A percentile compares a stretch with the other conserved stretches of the same genome.
Conservation (phyloP, 2,113 vertebrate species). For the Hypanus sabinus region DNA sequence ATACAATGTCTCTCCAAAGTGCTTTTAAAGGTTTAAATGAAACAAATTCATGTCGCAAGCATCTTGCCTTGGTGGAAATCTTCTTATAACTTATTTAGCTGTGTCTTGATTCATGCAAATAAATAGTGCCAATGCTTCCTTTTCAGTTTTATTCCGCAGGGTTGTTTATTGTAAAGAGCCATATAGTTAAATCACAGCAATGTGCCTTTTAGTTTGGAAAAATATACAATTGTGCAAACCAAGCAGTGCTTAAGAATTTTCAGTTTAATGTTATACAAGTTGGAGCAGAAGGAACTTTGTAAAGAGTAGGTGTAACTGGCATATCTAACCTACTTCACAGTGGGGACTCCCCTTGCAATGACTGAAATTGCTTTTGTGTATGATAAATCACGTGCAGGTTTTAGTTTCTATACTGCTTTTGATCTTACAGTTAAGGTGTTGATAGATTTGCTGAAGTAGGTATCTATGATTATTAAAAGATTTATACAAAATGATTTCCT, state of each 20-base stretch:
- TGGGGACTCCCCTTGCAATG: neutral
- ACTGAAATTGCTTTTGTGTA: neutral
- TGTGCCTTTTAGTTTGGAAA: neutral
- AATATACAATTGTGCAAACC: neutral
- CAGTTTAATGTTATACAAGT: neutral
- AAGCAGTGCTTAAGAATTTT: neutral
- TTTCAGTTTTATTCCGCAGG: neutral
- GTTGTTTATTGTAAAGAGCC: neutral
- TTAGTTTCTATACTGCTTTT: too few relatives aligned
- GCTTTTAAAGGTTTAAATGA: neutral
- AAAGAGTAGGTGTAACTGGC: neutral
- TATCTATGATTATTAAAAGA: too few relatives aligned
- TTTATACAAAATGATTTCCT: too few relatives aligned
- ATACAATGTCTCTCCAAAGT: neutral
- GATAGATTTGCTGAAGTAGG: too few relatives aligned
- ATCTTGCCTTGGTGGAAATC: neutral
- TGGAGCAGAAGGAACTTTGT: neutral
- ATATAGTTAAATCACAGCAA: neutral
- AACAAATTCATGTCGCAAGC: neutral
- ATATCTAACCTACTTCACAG: neutral
- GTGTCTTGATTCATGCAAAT: neutral
- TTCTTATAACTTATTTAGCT: neutral
- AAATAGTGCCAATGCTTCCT: neutral
- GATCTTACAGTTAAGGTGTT: too few relatives aligned
- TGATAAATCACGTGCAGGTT: neutral